Evolutionary conservation across 2,888 invertebrate genomes (phyloP), one percentile per base, ranked within the genome.

Genomic region (Thecophora atra): DNA sequence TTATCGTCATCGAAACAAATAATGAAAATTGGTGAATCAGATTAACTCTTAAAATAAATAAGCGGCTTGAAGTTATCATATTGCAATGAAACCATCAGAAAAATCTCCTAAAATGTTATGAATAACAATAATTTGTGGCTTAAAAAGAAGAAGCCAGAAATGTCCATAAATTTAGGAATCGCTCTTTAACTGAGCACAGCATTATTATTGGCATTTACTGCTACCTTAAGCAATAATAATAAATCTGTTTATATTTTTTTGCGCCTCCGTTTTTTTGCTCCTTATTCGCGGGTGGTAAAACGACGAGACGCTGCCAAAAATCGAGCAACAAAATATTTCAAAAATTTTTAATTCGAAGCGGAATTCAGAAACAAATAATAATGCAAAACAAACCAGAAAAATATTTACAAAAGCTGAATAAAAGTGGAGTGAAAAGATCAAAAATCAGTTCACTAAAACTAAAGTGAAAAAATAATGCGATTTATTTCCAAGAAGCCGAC

Each of bases 381-480:
- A 47, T 37, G n/a, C 21, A 54, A 54, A 54, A 63, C 17, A 56
- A 19, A 17, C 13, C 44, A 13, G 44, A 47, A n/a, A 47, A 47
- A 5, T 11, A 17, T 37, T 37, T 8, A 37, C 37, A 37, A 37
- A 1, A 37, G 37, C 37, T 37, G 7, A 37, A 2, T 37, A 37
- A 37, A 37, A 37, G 1, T 6, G 37, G 37, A 37, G 11, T 37
- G 24, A 56, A 56, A 56, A 19, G n/a, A 56, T 19, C 52, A 21
- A n/a, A 52, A n/a, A n/a, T n/a, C n/a, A 37, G 37, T 37, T 11
- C 37, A 37, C 30, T 42, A 42, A 11, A 63, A 62, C 62, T 28
- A 24, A 63, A 21, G 26, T n/a, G 30, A 54, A n/a, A 28, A 30
- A 64, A 54, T 67, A 67, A 67, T 67, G 67, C 67, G 67, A 67